A percentile compares a stretch with the other conserved stretches of the same genome.
Evolutionary conservation across 1,140 invertebrate species (phyloP).

Genomic region (Drosophila punjabiensis): DNA sequence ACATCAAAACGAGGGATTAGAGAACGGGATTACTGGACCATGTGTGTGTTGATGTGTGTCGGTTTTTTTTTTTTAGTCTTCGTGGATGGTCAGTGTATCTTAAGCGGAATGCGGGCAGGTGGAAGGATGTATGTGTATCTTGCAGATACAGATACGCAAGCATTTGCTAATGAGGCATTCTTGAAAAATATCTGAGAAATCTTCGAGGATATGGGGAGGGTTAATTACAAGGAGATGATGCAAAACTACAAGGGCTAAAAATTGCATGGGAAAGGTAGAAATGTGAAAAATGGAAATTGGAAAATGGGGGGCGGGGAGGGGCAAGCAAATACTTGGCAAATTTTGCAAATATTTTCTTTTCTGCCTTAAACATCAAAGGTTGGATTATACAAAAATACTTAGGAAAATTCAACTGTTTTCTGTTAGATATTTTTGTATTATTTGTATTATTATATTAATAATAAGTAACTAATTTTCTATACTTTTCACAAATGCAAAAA

Average conservation of each 20-base stretch:
- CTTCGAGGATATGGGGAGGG: constrained; percentile 8
- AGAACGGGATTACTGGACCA: constrained; percentile 39
- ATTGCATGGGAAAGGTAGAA: background rate
- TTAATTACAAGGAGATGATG: constrained; percentile 13
- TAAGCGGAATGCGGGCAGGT: constrained; percentile 34
- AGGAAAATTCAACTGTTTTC: background rate
- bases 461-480: too few species aligned
- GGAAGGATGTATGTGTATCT: constrained; percentile 23
- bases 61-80: background rate
- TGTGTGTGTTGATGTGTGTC: constrained; percentile 16
- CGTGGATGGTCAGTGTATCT: constrained; percentile 43
- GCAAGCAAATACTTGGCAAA: background rate
- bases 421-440: background rate
- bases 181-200: constrained; percentile 16
- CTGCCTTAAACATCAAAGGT: background rate
- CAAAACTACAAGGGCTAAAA: constrained; percentile 2
- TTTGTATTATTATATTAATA: too few species aligned
- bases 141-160: background rate
- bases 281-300: too few species aligned
- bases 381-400: background rate
- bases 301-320: background rate
- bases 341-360: constrained; percentile 3
- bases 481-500: too few species aligned
- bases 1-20: constrained; percentile 35
- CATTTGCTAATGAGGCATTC: constrained; percentile 24